Base-by-base conservation (phyloP, 2,113 vertebrate species). In the Bubalus kerabau region DNA sequence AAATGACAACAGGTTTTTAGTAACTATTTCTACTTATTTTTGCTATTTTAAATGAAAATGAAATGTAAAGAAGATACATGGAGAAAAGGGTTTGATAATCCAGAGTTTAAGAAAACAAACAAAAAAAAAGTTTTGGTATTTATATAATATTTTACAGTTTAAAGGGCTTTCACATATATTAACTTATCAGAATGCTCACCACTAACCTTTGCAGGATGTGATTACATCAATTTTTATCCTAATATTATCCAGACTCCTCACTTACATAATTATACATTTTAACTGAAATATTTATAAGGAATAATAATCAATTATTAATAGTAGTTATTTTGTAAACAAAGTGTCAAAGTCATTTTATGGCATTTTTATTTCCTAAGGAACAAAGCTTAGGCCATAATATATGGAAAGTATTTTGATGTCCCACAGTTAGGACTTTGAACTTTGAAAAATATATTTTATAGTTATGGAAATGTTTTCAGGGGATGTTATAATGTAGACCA, bases 401-500 rank as follows among this genome's bases (percentile, higher is more conserved):
- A 88, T 76, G 91, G 94, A 95, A 96, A 98, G 97, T 91, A 97
- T 95, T 98, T 97, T 97, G 93, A 48, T 88, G 62, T 91, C 90
- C 76, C 54, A 96, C 23, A 97, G 71, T 97, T 83, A 96, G 56
- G 88, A 81, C 93, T 97, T 97, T 96, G 78, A 96, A 94, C 78
- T 97, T 97, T 90, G 46, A 97, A 98, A 98, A 89, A 76, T 91
- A 85, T 57, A 96, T 40, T 94, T 97, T 95, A 59, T 88, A 90
- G 87, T 96, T 90, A 97, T 59, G 87, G 94, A 98, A 98, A 97
- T 97, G 91, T 97, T 98, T 98, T 95, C 89, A 93, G 94, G 93
- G 94, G 62, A 95, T 82, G 10, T 94, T 96, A 96, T 96, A 98
- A 97, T 94, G 62, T 86, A 60, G 67, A n/a, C n/a, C 23, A 91